phyloP scores from a whole-genome alignment of 2,113 vertebrate genomes.

The Ploceus nigricollis region DNA sequence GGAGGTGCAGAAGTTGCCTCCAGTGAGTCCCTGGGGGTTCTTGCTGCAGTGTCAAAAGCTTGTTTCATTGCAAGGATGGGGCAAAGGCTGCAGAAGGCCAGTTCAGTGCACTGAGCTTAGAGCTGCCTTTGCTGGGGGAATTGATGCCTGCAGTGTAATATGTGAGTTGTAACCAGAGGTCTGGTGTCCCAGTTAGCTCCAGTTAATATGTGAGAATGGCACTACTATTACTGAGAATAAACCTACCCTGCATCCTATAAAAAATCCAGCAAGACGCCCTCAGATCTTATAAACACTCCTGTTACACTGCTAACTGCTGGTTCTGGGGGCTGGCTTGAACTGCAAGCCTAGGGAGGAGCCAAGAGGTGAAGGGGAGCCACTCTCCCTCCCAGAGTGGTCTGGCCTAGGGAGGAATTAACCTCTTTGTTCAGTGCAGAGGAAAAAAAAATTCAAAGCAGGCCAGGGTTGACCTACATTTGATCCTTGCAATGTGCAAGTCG shows the following conservation, averaged over 20 bases:
- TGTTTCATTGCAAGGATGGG: not conserved
- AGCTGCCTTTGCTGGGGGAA: not conserved
- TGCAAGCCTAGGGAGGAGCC: not conserved
- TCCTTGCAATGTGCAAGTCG: not conserved
- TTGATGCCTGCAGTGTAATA: fast-evolving
- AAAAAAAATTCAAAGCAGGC: not conserved
- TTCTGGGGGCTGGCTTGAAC: not conserved
- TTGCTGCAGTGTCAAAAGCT: not conserved
- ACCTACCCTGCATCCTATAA: not conserved
- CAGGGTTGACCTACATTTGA: slow-evolving; percentile 31
- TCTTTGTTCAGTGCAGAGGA: slow-evolving; percentile 5
- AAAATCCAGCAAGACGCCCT: not conserved
- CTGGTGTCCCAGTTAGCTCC: not conserved
- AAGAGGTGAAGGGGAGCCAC: not conserved
- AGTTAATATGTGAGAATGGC: not conserved
- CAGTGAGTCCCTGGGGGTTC: not conserved
- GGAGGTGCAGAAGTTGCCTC: not conserved
- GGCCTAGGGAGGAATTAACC: not conserved
- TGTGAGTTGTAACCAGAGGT: not conserved
- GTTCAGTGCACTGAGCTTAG: not conserved
- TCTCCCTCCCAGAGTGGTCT: not conserved
- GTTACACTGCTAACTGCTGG: not conserved
- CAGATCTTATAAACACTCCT: fast-evolving
- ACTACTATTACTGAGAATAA: not conserved
- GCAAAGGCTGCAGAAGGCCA: not conserved